These are phyloP conservation scores for Drosophila borborema DNA, from an alignment of 2,888 invertebrate species.

Conservation along the genomic window DNA sequence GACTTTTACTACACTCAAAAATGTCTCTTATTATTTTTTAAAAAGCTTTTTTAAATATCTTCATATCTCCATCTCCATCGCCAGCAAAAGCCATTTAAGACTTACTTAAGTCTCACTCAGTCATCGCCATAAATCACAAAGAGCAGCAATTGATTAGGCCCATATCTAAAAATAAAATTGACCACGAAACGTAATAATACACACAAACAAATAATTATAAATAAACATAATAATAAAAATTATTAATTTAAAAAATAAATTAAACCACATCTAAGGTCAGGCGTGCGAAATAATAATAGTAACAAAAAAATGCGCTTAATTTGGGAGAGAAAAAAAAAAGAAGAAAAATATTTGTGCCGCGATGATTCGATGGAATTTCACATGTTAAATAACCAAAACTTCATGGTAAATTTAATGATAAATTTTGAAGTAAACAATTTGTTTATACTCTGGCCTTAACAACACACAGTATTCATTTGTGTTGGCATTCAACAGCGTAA, in stretches of 20 bases:
- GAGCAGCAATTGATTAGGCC: constrained; percentile 9
- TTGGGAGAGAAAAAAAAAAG: background rate
- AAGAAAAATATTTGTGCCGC: constrained; percentile 30
- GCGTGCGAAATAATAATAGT: constrained; percentile 26
- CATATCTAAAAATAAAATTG: constrained; percentile 22
- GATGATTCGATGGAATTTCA: constrained; percentile 54
- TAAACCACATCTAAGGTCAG: constrained; percentile 57
- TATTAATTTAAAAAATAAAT: constrained; percentile 25
- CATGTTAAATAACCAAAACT: constrained; percentile 19
- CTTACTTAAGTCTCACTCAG: background rate
- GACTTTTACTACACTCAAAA: background rate
- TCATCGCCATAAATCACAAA: background rate
- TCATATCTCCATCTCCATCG: too few relatives aligned
- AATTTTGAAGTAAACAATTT: constrained; percentile 34
- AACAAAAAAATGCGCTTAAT: constrained; percentile 28
- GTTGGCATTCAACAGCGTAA: constrained; percentile 33
- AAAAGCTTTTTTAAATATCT: background rate
- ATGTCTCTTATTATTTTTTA: background rate
- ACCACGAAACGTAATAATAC: constrained; percentile 9
- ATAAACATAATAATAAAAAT: constrained; percentile 27
- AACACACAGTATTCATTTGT: constrained; percentile 21
- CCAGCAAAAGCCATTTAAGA: background rate
- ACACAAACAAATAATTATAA: constrained; percentile 20
- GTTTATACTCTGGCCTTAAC: constrained; percentile 41
- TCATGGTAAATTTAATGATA: constrained; percentile 45